Evolutionary conservation across 2,888 invertebrate genomes (phyloP), one percentile per base, ranked within the genome.

Genomic region (Calliphora vomitoria): DNA sequence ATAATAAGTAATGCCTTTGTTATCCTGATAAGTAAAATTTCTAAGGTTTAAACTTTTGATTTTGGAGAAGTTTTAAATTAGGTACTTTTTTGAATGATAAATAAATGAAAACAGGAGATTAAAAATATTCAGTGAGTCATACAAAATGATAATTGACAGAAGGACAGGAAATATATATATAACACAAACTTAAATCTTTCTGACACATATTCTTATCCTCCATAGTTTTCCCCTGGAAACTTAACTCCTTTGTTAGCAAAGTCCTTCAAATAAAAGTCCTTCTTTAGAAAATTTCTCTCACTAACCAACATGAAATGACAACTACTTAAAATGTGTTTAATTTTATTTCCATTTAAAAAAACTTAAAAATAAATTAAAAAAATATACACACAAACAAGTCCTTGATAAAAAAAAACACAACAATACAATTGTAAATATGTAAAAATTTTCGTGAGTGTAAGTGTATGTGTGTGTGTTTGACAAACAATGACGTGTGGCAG

Each of bases 281-380:
- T 78, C 31, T 8, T 55, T 0, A 18, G 13, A 15, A 50, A 50
- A 55, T 55, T 20, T 10, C 25, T 31, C 31, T n/a, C 11, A 71
- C 8, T 53, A 18, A 0, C n/a, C 15, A 55, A 69, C 58, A 41
- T 31, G 35, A 60, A 64, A 72, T 50, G 25, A 71, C 62, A 71
- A 64, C 71, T n/a, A 68, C 11, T 78, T 75, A 8, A 53, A 78
- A 25, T 25, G 3, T 18, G 20, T 62, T 31, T 8, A 4, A 0
- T 15, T 53, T 31, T 62, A 13, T 8, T 25, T 69, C 47, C 0
- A 8, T 15, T 50, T 4, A 3, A 50, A 72, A 6, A 53, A 81
- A 69, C 60, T 81, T 53, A 18, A 72, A 81, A 66, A 66, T 31
- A 18, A 69, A 79, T 69, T 58, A 69, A 79, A 79, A 50, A n/a